Evolutionary conservation across 2,888 invertebrate species (phyloP).

Genomic region (Ophraella communa): DNA sequence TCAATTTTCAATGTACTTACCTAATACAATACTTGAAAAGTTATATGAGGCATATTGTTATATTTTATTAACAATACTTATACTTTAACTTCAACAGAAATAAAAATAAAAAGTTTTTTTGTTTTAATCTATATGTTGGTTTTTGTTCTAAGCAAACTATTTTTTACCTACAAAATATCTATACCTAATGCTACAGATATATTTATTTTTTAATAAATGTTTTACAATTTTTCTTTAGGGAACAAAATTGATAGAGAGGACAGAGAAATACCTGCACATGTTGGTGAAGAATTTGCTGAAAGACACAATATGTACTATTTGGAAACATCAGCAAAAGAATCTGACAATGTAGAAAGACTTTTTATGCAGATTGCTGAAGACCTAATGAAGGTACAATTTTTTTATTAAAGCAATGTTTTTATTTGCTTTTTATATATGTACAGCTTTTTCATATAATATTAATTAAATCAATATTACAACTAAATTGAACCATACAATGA

Average conservation of each 20-base stretch:
- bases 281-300: slow-evolving; percentile 95
- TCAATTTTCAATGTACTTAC: not conserved
- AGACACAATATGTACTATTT: slow-evolving; percentile 97
- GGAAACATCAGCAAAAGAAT: slow-evolving; percentile 97
- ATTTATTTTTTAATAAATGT: not conserved
- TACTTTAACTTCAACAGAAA: no score
- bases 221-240: slow-evolving; percentile 63
- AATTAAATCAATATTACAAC: no score
- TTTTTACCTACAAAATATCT: no score
- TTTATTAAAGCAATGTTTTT: not conserved
- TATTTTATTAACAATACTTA: no score
- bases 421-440: not conserved
- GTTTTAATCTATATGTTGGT: no score
- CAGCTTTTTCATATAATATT: no score
- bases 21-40: no score
- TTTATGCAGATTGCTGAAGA: slow-evolving; percentile 97
- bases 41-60: no score
- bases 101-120: no score
- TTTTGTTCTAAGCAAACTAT: no score
- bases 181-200: no score
- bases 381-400: slow-evolving; percentile 75
- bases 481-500: no score
- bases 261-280: slow-evolving; percentile 91
- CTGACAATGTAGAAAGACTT: slow-evolving; percentile 94
- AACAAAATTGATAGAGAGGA: slow-evolving; percentile 98